Percentiles rank a stretch among this genome's conserved stretches.
Conservation (phyloP, 1,140 invertebrate genomes). For the Probaryconus sp. region DNA sequence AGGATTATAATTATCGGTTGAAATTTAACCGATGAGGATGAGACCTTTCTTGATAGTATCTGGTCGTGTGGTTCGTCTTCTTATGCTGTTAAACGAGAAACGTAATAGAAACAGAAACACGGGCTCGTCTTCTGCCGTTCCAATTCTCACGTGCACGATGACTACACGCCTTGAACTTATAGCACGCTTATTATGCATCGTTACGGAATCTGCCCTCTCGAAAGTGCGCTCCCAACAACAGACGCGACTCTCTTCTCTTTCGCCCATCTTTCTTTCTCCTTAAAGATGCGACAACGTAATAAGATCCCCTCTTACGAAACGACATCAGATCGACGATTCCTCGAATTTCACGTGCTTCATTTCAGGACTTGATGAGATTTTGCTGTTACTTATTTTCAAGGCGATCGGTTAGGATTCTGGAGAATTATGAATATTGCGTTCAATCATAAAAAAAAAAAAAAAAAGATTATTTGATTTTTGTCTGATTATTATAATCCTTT, state of each 20-base stretch:
- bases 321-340: background rate
- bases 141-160: constrained; percentile 66
- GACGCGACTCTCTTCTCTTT: constrained; percentile 55
- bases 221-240: constrained; percentile 53
- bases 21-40: too few species aligned
- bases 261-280: constrained; percentile 25
- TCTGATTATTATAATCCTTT: too few species aligned
- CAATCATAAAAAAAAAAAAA: too few species aligned
- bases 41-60: constrained; percentile 60
- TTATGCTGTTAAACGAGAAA: constrained; percentile 47
- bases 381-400: too few species aligned
- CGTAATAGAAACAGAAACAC: constrained; percentile 60
- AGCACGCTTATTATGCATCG: constrained; percentile 66
- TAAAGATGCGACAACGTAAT: constrained; percentile 46
- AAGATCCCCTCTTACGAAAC: constrained; percentile 37
- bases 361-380: too few species aligned
- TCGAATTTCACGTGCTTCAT: too few species aligned
- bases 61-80: constrained; percentile 56
- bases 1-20: too few species aligned
- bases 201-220: constrained; percentile 66
- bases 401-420: too few species aligned
- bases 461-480: too few species aligned
- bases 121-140: constrained; percentile 64
- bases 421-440: too few species aligned
- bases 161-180: constrained; percentile 68